Percentiles rank a stretch among this genome's conserved stretches.
Evolutionary conservation across 2,113 vertebrate genomes (phyloP).

Genomic region (Actenoides hombroni): DNA sequence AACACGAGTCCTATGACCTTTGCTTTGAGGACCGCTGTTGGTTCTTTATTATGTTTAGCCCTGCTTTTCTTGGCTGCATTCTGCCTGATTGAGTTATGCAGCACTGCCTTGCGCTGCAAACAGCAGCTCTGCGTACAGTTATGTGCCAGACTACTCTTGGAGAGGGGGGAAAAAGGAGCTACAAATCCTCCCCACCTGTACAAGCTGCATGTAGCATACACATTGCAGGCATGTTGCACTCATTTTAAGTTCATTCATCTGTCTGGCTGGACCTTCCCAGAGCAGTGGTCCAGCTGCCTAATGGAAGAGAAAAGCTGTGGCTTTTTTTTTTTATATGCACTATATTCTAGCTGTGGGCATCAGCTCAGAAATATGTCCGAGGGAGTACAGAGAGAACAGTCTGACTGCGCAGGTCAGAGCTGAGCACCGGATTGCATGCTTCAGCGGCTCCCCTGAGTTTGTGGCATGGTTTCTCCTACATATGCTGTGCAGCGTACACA

Average conservation of each 20-base stretch:
- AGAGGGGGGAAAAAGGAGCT: not conserved
- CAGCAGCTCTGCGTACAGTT: not conserved
- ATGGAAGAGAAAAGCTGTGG: not conserved
- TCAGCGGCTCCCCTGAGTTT: not conserved
- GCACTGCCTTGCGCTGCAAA: not conserved
- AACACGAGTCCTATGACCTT: not conserved
- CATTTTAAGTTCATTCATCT: not conserved
- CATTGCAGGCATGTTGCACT: not conserved
- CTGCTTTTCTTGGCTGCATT: not conserved
- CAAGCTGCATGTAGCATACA: rapidly evolving
- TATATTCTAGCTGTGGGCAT: not conserved
- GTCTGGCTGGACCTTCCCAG: not conserved
- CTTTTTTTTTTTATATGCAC: rapidly evolving
- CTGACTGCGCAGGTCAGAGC: not conserved
- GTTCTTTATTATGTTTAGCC: not conserved
- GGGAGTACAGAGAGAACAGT: not conserved
- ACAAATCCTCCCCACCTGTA: not conserved
- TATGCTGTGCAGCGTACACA: not conserved
- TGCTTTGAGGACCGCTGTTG: not conserved
- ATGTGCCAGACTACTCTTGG: not conserved
- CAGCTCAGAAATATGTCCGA: not conserved
- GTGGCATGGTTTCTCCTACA: not conserved
- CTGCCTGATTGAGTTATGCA: not conserved
- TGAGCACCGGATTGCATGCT: not conserved
- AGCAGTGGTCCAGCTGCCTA: not conserved